Evolutionary conservation across 2,888 invertebrate species (phyloP).

Genomic region (Chrysodeixis includens): DNA sequence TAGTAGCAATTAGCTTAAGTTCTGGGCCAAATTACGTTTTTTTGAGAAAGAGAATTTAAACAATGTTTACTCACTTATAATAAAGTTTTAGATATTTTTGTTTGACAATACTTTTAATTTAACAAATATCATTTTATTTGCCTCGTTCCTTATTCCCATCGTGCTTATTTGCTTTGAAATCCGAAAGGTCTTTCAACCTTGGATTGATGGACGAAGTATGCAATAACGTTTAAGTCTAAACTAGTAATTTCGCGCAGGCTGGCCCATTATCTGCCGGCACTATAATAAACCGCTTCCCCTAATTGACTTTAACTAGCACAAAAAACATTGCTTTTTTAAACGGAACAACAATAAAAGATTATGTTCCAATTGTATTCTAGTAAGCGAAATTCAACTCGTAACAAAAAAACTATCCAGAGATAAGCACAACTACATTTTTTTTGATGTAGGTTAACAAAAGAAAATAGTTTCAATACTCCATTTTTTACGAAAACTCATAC

Average conservation of each 20-base stretch:
- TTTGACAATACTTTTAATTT: not conserved
- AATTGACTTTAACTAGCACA: conserved; percentile 21
- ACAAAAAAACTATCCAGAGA: not conserved
- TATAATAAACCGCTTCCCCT: conserved; percentile 37
- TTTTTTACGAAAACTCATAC: no score
- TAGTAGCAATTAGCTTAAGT: no score
- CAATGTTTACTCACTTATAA: no score
- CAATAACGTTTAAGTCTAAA: conserved; percentile 32
- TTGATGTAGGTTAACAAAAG: no score
- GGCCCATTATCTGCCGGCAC: conserved; percentile 41
- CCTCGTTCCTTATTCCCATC: not conserved
- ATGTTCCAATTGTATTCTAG: not conserved
- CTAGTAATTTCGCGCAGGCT: conserved; percentile 27
- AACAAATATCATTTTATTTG: not conserved
- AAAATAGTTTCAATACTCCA: no score
- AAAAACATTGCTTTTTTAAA: conserved; percentile 17
- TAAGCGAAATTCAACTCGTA: not conserved
- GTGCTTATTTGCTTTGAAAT: conserved; percentile 9
- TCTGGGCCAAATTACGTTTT: no score
- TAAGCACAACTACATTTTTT: not conserved
- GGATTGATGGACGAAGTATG: conserved; percentile 43
- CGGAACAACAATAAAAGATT: conserved; percentile 14
- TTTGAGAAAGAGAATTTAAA: no score
- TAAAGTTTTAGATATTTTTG: no score
- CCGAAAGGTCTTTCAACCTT: conserved; percentile 44